These are phyloP conservation scores for Leptopilina myrica DNA, from an alignment of 2,888 invertebrate genomes.

Conservation along the genomic window DNA sequence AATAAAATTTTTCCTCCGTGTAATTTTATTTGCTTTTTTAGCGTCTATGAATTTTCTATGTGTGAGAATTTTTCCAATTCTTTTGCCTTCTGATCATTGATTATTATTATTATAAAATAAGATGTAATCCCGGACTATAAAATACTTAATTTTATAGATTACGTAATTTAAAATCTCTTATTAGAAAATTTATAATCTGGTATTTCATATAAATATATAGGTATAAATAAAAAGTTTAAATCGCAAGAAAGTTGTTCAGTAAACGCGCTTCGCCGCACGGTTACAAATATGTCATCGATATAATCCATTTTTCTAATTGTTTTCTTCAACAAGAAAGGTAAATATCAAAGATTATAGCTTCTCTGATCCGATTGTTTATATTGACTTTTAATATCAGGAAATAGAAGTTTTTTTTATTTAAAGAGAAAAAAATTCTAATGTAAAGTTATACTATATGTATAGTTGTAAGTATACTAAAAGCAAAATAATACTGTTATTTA, in stretches of 20 bases:
- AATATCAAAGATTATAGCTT: neutral
- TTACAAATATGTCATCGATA: neutral
- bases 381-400: neutral
- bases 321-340: neutral
- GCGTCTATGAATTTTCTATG: too few species aligned
- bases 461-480: too few species aligned
- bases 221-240: neutral
- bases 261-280: neutral
- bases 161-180: neutral
- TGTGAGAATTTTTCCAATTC: too few species aligned
- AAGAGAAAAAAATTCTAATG: too few species aligned
- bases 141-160: neutral
- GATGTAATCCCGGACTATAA: neutral
- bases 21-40: too few species aligned
- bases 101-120: neutral
- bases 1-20: too few species aligned
- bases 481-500: too few species aligned
- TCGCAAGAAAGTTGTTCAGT: neutral
- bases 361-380: neutral
- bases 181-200: constrained; percentile 7
- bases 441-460: too few species aligned
- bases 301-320: constrained; percentile 17
- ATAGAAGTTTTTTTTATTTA: too few species aligned
- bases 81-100: too few species aligned
- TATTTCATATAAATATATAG: neutral